These are phyloP conservation scores for Hydra vulgaris DNA, from an alignment of 30 jellyfish, hydroid and myxozoan genomes.

Conservation along the genomic window DNA sequence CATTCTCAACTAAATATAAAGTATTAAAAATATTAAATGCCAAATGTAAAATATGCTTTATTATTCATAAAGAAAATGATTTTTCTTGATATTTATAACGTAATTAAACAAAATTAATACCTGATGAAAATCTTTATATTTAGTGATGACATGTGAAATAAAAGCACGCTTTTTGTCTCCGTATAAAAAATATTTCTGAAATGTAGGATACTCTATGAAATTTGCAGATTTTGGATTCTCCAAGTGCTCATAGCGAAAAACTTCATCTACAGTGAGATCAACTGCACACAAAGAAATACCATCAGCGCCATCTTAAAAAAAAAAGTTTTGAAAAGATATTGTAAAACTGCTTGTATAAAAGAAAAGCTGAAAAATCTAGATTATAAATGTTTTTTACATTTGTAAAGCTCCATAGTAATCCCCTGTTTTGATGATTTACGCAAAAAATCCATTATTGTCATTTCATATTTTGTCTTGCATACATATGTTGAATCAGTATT, in stretches of 20 bases:
- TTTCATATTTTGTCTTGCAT: background rate
- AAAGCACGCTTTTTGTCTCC: constrained; percentile 20
- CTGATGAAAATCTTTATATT: constrained; percentile 21
- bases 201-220: background rate
- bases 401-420: background rate
- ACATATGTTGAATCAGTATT: background rate
- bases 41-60: background rate
- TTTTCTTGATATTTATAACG: background rate
- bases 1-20: too few species aligned
- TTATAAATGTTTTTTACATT: background rate
- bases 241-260: background rate
- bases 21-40: too few species aligned
- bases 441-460: background rate
- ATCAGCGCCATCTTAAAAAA: background rate
- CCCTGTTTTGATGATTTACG: background rate
- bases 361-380: background rate
- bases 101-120: background rate
- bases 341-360: background rate
- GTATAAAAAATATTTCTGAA: constrained; percentile 15
- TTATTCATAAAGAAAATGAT: too few species aligned
- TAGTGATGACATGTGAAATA: constrained; percentile 19
- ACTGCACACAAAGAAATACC: background rate
- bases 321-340: too few species aligned
- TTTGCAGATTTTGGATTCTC: background rate
- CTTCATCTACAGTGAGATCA: constrained; percentile 8